Base-by-base conservation (phyloP, 2,113 vertebrate species). In the Triplophysa rosa region DNA sequence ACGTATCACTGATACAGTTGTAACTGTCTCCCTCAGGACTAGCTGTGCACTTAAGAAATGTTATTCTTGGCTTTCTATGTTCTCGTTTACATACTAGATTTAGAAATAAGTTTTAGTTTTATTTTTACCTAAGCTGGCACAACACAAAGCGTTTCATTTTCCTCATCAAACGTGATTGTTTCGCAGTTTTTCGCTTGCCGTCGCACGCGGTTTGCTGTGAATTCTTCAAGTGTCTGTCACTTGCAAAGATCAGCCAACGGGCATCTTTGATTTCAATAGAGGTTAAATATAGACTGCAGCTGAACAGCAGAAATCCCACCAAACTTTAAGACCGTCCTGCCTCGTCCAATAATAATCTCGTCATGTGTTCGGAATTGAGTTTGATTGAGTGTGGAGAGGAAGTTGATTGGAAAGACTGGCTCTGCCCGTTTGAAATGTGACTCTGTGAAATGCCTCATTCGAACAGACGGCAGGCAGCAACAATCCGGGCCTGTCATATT, bases 401-500 rank as follows among this genome's bases (percentile, higher is more conserved):
- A 71, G 74, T 33, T 62, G 58, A 49, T 65, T 78, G 52, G 37
- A 67, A 64, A 47, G 49, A 47, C 40, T n/a, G 64, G 71, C 24
- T 23, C 37, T 13, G 73, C n/a, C 13, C 21, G 64, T 47, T 68
- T 49, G 37, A 58, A 70, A 62, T 67, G 76, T 21, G 33, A 61
- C 24, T 9, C 40, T 52, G 29, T 75, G 76, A 79, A 79, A 75
- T 74, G 71, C 65, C 72, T 67, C 81, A 42, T 79, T 63, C 11
- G 59, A 78, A 67, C 67, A 62, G 63, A 67, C 45, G 68, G 68
- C 64, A 40, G 26, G 63, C 68, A 68, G 69, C 81, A 68, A 63
- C 16, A 21, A 66, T 54, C 8, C 63, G 33, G 54, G 64, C 54
- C 81, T 75, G 81, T 73, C 77, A 59, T 67, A 75, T 79, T 63